phyloP scores from a whole-genome alignment of 2,888 invertebrate genomes.

The Himalopsyche anomala region DNA sequence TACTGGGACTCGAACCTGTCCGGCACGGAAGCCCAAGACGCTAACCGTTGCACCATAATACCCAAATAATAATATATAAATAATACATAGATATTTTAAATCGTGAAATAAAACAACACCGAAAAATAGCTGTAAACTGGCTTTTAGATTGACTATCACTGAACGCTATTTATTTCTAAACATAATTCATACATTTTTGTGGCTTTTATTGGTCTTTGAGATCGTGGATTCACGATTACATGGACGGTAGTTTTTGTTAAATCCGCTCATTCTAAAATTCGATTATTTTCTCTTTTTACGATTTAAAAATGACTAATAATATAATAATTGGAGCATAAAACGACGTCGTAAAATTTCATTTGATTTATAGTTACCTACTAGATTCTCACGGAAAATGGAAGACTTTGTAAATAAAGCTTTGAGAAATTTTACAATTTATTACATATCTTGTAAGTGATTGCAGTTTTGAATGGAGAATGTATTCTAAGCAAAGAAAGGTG shows the following conservation, averaged over 20 bases:
- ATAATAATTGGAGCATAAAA: not conserved
- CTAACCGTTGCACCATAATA: too few species aligned
- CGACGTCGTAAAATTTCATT: not conserved
- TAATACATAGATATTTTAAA: too few species aligned
- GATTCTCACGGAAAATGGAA: not conserved
- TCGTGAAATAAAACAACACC: too few species aligned
- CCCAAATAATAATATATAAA: too few species aligned
- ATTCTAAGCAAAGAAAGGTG: too few species aligned
- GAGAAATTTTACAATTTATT: too few species aligned
- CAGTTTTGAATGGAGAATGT: too few species aligned
- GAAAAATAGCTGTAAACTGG: not conserved
- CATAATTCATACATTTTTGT: not conserved
- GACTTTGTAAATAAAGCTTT: not conserved
- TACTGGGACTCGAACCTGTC: too few species aligned
- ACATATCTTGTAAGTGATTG: too few species aligned
- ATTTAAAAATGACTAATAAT: not conserved
- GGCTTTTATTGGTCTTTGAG: slow-evolving; percentile 6
- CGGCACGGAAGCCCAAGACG: too few species aligned
- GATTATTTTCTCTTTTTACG: slow-evolving; percentile 50
- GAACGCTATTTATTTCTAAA: not conserved
- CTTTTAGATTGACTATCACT: not conserved
- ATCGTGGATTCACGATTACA: not conserved
- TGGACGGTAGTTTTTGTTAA: slow-evolving; percentile 10
- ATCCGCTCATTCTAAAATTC: not conserved
- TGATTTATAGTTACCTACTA: not conserved